Evolutionary conservation across 1,140 invertebrate species (phyloP).

Genomic region (Drosophila miranda): DNA sequence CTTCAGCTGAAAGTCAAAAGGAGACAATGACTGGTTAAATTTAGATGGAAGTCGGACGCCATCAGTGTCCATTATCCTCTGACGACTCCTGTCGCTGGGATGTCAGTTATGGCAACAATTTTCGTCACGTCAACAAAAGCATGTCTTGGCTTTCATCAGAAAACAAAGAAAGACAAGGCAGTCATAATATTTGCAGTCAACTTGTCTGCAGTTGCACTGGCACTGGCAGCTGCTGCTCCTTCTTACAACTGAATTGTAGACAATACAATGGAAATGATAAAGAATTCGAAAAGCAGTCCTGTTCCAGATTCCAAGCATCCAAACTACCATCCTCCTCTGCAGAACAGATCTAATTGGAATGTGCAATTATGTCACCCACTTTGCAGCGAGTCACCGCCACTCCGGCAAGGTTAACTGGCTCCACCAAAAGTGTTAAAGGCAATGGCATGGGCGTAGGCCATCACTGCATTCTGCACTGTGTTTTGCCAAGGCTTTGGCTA

Average conservation of each 20-base stretch:
- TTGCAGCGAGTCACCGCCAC: slow-evolving; percentile 1
- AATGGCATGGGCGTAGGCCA: neutral
- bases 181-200: slow-evolving; percentile 48
- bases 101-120: slow-evolving; percentile 44
- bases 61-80: slow-evolving; percentile 5
- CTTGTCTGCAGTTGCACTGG: slow-evolving; percentile 30
- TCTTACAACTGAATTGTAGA: slow-evolving; percentile 44
- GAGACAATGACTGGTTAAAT: neutral
- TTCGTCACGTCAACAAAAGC: slow-evolving; percentile 47
- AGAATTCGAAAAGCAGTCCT: slow-evolving; percentile 16
- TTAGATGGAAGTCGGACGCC: slow-evolving; percentile 15
- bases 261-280: slow-evolving; percentile 55
- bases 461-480: too few relatives aligned
- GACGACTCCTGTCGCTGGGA: slow-evolving; percentile 4
- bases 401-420: slow-evolving; percentile 44
- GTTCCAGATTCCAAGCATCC: neutral
- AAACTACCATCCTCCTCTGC: neutral
- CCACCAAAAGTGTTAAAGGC: slow-evolving; percentile 9
- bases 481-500: slow-evolving; percentile 43
- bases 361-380: slow-evolving; percentile 51
- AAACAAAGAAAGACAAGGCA: slow-evolving; percentile 11
- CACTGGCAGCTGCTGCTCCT: slow-evolving; percentile 11
- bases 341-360: slow-evolving; percentile 57
- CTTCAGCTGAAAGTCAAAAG: slow-evolving; percentile 17
- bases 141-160: slow-evolving; percentile 19